Conservation (phyloP, 2,888 invertebrate species). For the Mystacides longicornis region DNA sequence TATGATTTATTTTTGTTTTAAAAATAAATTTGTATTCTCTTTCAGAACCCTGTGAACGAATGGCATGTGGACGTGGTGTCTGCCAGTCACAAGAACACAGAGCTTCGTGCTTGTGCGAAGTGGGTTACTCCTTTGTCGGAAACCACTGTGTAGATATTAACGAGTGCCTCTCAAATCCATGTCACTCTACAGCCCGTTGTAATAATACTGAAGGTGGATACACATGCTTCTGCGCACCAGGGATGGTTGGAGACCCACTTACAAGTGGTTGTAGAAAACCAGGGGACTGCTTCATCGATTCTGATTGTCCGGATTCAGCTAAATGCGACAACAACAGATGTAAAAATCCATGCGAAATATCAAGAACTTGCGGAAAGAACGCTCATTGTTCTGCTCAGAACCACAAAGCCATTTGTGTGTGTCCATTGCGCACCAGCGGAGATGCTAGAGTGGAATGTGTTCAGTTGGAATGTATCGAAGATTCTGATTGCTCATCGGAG, state of each 20-base stretch:
- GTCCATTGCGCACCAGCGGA: constrained; percentile 66
- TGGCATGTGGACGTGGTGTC: constrained; percentile 72
- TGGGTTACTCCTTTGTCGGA: constrained; percentile 61
- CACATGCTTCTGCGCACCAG: constrained; percentile 68
- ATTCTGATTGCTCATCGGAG: constrained; percentile 63
- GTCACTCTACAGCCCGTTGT: constrained; percentile 71
- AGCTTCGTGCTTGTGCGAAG: constrained; percentile 64
- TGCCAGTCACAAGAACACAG: constrained; percentile 68
- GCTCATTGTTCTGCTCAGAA: constrained; percentile 64
- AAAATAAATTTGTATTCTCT: constrained; percentile 19
- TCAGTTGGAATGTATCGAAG: constrained; percentile 69
- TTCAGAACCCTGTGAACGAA: constrained; percentile 71
- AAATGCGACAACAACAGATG: constrained; percentile 70
- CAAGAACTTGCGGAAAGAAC: constrained; percentile 62
- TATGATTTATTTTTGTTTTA: not conserved
- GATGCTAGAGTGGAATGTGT: constrained; percentile 67
- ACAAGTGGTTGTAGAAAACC: constrained; percentile 71
- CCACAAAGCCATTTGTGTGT: constrained; percentile 67
- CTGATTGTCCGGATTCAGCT: constrained; percentile 72
- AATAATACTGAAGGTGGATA: constrained; percentile 73
- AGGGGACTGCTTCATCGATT: constrained; percentile 72
- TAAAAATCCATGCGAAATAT: constrained; percentile 65
- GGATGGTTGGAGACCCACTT: constrained; percentile 70
- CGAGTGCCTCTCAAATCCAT: constrained; percentile 72
- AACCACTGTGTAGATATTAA: constrained; percentile 72